phyloP scores from a whole-genome alignment of 2,113 vertebrate genomes.

The Misgurnus anguillicaudatus region DNA sequence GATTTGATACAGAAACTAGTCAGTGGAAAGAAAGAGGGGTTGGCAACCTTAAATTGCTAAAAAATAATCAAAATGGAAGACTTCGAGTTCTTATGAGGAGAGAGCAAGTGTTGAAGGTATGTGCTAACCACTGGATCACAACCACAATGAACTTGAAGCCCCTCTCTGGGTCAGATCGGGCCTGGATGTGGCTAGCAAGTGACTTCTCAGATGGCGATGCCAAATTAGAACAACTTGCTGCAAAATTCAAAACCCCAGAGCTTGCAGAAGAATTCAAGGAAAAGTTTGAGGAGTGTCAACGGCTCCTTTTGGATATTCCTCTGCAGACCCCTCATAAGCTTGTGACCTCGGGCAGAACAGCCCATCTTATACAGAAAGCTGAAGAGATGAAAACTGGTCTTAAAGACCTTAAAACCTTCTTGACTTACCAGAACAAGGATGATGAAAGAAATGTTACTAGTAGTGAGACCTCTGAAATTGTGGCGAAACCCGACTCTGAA shows the following conservation, averaged over 20 bases:
- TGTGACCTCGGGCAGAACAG: slow-evolving; percentile 89
- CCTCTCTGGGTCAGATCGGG: slow-evolving; percentile 90
- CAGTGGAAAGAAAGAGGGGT: slow-evolving; percentile 98
- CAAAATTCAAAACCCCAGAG: slow-evolving; percentile 93
- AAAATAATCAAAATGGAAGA: slow-evolving; percentile 88
- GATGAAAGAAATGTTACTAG: slow-evolving; percentile 58
- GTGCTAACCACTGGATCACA: slow-evolving; percentile 98
- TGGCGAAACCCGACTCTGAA: slow-evolving; percentile 77
- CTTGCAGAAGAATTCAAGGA: slow-evolving; percentile 92
- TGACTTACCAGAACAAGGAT: slow-evolving; percentile 88
- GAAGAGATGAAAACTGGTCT: slow-evolving; percentile 98
- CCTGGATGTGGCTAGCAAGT: slow-evolving; percentile 95
- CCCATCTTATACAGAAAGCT: slow-evolving; percentile 93
- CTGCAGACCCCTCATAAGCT: slow-evolving; percentile 97
- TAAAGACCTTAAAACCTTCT: slow-evolving; percentile 91
- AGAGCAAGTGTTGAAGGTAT: slow-evolving; percentile 96
- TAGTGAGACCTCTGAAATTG: slow-evolving; percentile 64
- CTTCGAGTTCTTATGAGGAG: slow-evolving; percentile 93
- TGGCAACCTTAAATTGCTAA: slow-evolving; percentile 91
- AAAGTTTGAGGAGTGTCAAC: slow-evolving; percentile 95
- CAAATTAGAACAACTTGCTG: slow-evolving; percentile 87
- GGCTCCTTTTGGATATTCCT: slow-evolving; percentile 90
- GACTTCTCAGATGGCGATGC: slow-evolving; percentile 95
- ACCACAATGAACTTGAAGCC: slow-evolving; percentile 97
- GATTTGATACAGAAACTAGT: slow-evolving; percentile 86